phyloP scores from a whole-genome alignment of 2,888 invertebrate genomes.

The Hirudinaria manillensis region DNA sequence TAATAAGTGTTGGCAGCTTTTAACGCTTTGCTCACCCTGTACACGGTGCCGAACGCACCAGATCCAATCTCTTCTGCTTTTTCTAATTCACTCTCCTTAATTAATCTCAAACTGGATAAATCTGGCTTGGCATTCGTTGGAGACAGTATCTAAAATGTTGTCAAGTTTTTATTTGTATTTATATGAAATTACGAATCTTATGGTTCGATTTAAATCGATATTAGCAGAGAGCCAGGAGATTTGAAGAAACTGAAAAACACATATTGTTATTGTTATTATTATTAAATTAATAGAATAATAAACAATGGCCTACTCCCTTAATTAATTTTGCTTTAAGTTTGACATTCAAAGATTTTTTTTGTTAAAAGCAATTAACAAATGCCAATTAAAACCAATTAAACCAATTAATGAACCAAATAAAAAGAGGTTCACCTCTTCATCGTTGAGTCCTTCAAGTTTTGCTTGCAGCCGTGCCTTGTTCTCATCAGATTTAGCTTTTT shows the following conservation, averaged over 20 bases:
- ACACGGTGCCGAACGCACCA: constrained; percentile 93
- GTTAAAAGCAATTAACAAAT: too few species aligned
- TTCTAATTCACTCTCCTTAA: constrained; percentile 85
- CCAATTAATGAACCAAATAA: too few species aligned
- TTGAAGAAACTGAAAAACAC: neutral
- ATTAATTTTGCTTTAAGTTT: too few species aligned
- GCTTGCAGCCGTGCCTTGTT: constrained; percentile 86
- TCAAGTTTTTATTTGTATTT: too few species aligned
- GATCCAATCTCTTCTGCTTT: constrained; percentile 83
- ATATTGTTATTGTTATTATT: neutral
- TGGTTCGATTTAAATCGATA: too few species aligned
- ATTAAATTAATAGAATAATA: too few species aligned
- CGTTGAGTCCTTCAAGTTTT: constrained; percentile 62
- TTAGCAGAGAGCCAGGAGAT: too few species aligned
- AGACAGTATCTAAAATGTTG: constrained; percentile 12
- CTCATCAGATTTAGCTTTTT: constrained; percentile 77
- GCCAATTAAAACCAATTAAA: too few species aligned
- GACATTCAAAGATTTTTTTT: too few species aligned
- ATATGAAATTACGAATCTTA: too few species aligned
- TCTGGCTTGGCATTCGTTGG: constrained; percentile 82
- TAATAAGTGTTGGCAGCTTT: too few species aligned
- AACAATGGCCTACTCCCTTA: too few species aligned
- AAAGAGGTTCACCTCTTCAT: constrained; percentile 57
- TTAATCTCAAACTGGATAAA: constrained; percentile 80
- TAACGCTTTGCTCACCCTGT: constrained; percentile 63